Evolutionary conservation across 2,797 vertebrate genomes (phyloP), one percentile per base, ranked within the genome.

Genomic region (Poecilia gillii): DNA sequence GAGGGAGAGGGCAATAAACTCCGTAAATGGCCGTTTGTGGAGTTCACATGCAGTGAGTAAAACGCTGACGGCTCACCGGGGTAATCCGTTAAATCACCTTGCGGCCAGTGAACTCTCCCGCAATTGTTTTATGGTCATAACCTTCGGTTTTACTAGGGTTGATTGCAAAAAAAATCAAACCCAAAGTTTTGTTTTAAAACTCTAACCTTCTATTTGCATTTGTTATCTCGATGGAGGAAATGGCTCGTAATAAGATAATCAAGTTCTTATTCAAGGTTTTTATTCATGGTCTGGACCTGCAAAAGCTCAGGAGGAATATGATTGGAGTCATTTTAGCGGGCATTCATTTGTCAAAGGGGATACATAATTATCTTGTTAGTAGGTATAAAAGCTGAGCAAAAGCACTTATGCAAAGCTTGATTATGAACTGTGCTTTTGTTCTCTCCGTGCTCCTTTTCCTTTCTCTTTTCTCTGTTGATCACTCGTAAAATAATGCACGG

Each of bases 21-120:
- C 73, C 74, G 82, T 82, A 87, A 91, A 86, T 20, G 11, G 49
- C 13, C 18, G 13, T 95, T 95, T 93, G 94, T 84, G 73, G 88
- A 83, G 80, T 82, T 83, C 84, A 79, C 49, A 49, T 78, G 82
- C 64, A 87, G 81, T 80, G 76, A 81, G 78, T 90, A 90, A 94
- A 93, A 89, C 33, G 82, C 86, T 89, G 91, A 93, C 90, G 75
- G 88, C 85, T 94, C 90, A 85, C 88, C 81, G 81, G 83, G 76
- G 79, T 31, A 71, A 81, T 73, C 72, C 74, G 73, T 74, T 68
- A 82, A n/a, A 81, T 93, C 80, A 93, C 95, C 92, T 85, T 25
- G 33, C 84, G 95, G 93, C 94, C 94, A 88, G 41, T 88, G 94
- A 95, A 91, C 91, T 85, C 73, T 73, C 64, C 70, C 36, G 45